Conservation (phyloP, 2,113 vertebrate species). For the Leptobrachium leishanense region DNA sequence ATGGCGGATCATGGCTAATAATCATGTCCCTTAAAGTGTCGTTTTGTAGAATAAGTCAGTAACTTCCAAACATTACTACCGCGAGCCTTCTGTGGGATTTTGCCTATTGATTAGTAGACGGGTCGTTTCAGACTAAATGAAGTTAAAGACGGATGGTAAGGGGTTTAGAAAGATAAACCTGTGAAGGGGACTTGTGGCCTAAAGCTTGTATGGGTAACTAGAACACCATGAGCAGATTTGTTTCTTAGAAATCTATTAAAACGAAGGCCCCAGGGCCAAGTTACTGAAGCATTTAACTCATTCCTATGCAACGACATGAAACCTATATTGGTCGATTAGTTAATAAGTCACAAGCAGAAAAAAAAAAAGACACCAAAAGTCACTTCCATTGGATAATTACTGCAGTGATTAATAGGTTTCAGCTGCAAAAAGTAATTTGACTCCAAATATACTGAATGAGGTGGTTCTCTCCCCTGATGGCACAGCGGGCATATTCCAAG, state of each 20-base stretch:
- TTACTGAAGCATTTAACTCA: conserved; percentile 47
- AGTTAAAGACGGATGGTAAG: conserved; percentile 5
- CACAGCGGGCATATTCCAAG: no score
- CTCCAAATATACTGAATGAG: no score
- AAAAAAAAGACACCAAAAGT: no score
- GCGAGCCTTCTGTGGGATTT: conserved; percentile 33
- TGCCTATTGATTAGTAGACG: conserved; percentile 58
- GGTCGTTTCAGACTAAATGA: conserved; percentile 50
- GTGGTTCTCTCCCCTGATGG: no score
- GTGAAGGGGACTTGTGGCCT: not conserved
- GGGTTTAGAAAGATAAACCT: conserved; percentile 49
- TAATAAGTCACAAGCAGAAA: no score
- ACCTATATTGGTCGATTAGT: conserved; percentile 16
- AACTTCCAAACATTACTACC: conserved; percentile 51
- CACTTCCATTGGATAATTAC: no score
- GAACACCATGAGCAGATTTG: not conserved
- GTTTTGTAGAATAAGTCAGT: not conserved
- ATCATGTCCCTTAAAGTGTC: not conserved
- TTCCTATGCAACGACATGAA: conserved; percentile 51
- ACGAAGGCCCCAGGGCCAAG: conserved; percentile 38
- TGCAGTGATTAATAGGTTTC: no score
- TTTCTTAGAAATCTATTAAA: conserved; percentile 34
- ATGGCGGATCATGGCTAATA: not conserved
- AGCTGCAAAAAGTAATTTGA: no score
- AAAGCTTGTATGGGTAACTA: no score